Base-by-base conservation (phyloP, 1,140 invertebrate species). In the Trissolcus basalis region DNA sequence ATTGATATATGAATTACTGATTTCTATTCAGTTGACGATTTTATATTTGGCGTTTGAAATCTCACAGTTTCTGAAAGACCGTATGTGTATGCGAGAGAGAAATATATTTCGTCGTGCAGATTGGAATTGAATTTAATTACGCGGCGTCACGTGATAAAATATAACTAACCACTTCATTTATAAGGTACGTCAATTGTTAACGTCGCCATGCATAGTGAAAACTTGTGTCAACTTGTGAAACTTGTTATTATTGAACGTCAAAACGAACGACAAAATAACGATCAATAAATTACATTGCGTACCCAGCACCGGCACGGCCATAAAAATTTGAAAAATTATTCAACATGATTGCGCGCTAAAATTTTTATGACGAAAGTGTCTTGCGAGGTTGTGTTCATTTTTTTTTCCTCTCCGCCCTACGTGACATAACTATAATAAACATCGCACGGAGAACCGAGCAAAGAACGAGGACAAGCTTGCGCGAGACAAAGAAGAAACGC, bases 401-500 rank as follows among this genome's bases (percentile, higher is more conserved):
- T 14, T 48, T 49, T 45, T 67, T 33, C n/a, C n/a, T n/a, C 36
- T 27, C 19, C 19, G 19, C 6, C 19, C 51, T 4, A 67, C 68
- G 60, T 72, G 59, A 73, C 60, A 64, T 65, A 68, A 69, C 59
- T 80, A 67, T 74, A 59, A 71, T 71, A 71, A 74, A 74, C 51
- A 74, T 54, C 45, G 58, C 44, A 27, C 41, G 48, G 14, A 51
- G 41, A 39, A 27, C 19, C 2, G 19, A 27, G 19, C 19, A 27
- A 33, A n/a, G 43, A 55, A 56, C n/a, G 13, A 8, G 33, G 12
- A 58, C 36, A 43, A 51, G 15, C 33, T 49, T 2, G 41, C 32
- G 14, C 15, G 58, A 69, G 39, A 72, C 27, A 55, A 75, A 68
- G 63, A 68, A 55, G 35, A 51, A 68, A 60, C 59, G 36, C 9